These are phyloP conservation scores for Epinotia bilunana DNA, from an alignment of 2,888 invertebrate genomes.

Conservation along the genomic window DNA sequence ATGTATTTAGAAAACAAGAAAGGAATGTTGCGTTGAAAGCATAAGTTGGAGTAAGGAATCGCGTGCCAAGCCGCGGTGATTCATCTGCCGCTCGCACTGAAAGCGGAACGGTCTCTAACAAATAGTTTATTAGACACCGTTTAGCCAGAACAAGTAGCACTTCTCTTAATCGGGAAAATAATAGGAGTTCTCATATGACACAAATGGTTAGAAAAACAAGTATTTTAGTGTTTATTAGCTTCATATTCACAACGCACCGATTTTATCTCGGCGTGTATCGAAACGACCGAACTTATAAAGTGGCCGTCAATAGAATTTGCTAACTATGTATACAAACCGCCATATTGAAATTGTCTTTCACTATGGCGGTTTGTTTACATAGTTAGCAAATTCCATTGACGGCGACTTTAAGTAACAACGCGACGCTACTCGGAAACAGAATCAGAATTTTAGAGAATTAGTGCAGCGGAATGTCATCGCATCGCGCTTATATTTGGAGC, in stretches of 20 bases:
- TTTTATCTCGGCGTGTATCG: not conserved
- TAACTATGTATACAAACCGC: too few relatives aligned
- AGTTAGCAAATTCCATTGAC: too few relatives aligned
- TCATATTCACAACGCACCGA: not conserved
- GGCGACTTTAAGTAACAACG: too few relatives aligned
- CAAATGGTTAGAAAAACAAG: not conserved
- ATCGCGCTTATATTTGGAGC: too few relatives aligned
- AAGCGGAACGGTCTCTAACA: slow-evolving; percentile 68
- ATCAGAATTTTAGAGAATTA: too few relatives aligned
- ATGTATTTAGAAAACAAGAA: slow-evolving; percentile 41
- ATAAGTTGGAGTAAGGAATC: slow-evolving; percentile 57
- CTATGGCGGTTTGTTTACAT: too few relatives aligned
- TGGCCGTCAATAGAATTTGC: too few relatives aligned
- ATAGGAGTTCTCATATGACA: slow-evolving; percentile 4
- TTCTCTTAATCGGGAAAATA: slow-evolving; percentile 2
- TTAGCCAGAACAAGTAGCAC: not conserved
- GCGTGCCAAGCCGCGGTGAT: slow-evolving; percentile 62
- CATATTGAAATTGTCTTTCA: too few relatives aligned
- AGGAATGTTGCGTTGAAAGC: slow-evolving; percentile 57
- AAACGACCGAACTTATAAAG: too few relatives aligned
- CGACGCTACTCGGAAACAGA: not conserved
- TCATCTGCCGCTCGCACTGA: slow-evolving; percentile 71
- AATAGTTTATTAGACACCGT: slow-evolving; percentile 24
- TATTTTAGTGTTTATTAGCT: not conserved
- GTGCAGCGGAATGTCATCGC: too few relatives aligned